Evolutionary conservation across 2,797 vertebrate genomes (phyloP), one percentile per base, ranked within the genome.

Genomic region (Cuculus canorus): DNA sequence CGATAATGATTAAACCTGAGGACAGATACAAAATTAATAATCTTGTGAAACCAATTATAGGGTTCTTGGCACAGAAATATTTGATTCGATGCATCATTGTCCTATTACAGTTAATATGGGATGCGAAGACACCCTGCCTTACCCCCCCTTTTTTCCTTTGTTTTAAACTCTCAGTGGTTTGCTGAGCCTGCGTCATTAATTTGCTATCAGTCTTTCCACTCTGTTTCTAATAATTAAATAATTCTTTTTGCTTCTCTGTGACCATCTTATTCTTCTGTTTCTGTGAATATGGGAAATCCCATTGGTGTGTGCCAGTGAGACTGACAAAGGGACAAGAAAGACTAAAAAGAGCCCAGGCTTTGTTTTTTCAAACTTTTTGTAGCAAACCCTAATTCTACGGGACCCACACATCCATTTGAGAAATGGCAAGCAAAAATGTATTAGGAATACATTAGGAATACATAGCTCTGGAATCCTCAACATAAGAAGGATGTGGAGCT

Each of bases 1-100:
- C 72, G 85, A 69, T 70, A 91, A 88, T 84, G 91, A 92, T 86
- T 95, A 90, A 84, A 88, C 43, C 82, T 91, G 37, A 53, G 88
- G 68, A 86, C 27, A 89, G 86, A 88, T 24, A 70, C 8, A 92
- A 88, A 84, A 66, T 91, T 86, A 96, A 85, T 92, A 85, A 95
- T 90, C 64, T 88, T 78, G 32, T 76, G 75, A 95, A 96, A 93
- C 22, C 59, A 92, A 88, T 91, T 90, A 91, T 12, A 83, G 79
- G 32, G 86, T 59, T 65, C 48, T 52, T 75, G 57, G 66, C 37
- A 88, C 17, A 59, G 33, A 22, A 82, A 37, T 43, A 80, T 73
- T 94, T 18, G 24, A 82, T 69, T 56, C 66, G 25, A 85, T 92
- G 85, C 6, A 85, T 90, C 27, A 57, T 35, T 86, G 50, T 41